phyloP scores from a whole-genome alignment of 1,140 invertebrate genomes.

The Sycophaga agraensis region DNA sequence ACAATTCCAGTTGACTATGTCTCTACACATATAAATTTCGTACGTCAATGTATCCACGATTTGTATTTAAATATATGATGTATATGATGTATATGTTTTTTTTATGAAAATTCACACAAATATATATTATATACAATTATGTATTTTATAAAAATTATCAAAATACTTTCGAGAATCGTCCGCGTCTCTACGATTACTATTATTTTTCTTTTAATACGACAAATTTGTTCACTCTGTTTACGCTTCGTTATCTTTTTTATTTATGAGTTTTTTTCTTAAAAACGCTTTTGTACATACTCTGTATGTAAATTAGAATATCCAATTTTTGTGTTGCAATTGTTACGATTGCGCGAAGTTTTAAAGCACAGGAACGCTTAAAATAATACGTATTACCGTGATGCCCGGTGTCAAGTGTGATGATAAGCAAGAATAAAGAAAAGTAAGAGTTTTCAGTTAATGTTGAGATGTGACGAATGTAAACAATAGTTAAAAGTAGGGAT shows the following conservation, averaged over 20 bases:
- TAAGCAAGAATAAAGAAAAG: conserved; percentile 45
- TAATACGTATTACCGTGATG: conserved; percentile 38
- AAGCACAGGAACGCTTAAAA: conserved; percentile 44
- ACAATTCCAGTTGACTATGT: conserved; percentile 20
- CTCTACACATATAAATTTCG: conserved; percentile 19
- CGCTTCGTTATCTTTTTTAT: conserved; percentile 3
- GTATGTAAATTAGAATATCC: conserved; percentile 23
- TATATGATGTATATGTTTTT: conserved; percentile 7
- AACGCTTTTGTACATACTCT: conserved; percentile 16
- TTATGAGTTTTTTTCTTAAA: conserved; percentile 14
- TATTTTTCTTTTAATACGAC: conserved; percentile 11
- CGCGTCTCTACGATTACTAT: conserved; percentile 19
- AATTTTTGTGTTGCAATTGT: conserved; percentile 11
- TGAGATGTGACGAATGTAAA: conserved; percentile 55
- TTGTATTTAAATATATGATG: conserved; percentile 27
- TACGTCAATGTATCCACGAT: conserved; percentile 21
- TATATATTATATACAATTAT: conserved; percentile 26
- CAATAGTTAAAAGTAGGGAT: conserved; percentile 54
- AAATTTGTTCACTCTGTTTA: conserved; percentile 15
- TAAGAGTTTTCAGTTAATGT: conserved; percentile 52
- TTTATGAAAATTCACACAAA: conserved; percentile 23
- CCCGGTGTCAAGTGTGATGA: conserved; percentile 44
- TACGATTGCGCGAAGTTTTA: conserved; percentile 22
- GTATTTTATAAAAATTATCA: conserved; percentile 32
- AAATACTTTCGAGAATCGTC: conserved; percentile 28